Conservation (phyloP, 2,888 invertebrate species). For the Congeria kusceri region DNA sequence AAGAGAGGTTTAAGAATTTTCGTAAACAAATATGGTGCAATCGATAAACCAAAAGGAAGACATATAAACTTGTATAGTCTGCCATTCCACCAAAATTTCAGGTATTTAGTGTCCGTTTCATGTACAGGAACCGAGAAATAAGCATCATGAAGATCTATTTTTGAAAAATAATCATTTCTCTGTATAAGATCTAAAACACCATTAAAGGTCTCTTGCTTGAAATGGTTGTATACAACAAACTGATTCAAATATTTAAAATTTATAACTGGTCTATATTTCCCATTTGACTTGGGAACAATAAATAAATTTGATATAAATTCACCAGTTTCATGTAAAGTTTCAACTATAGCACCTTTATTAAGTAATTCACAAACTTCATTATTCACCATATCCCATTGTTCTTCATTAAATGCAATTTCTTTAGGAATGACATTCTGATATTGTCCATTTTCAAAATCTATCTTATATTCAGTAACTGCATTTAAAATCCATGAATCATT, state of each 20-base stretch:
- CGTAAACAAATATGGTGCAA: conserved; percentile 29
- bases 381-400: conserved; percentile 25
- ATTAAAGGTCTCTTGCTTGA: conserved; percentile 42
- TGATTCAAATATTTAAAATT: conserved; percentile 35
- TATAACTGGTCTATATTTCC: conserved; percentile 23
- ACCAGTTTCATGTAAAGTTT: too few relatives aligned
- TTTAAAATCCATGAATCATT: conserved; percentile 18
- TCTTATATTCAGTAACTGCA: conserved; percentile 27
- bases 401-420: conserved; percentile 30
- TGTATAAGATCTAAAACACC: conserved; percentile 41
- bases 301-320: too few relatives aligned
- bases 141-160: conserved; percentile 18
- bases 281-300: conserved; percentile 20
- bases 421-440: conserved; percentile 17
- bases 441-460: conserved; percentile 29
- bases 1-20: conserved; percentile 41
- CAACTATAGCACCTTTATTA: too few relatives aligned
- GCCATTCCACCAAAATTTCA: conserved; percentile 38
- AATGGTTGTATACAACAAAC: conserved; percentile 41
- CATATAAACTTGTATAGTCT: conserved; percentile 24
- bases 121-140: conserved; percentile 35
- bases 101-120: conserved; percentile 21
- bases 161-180: conserved; percentile 29
- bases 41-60: conserved; percentile 25
- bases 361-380: too few relatives aligned